phyloP scores from a whole-genome alignment of 2,888 invertebrate species.

The Cosmia trapezina region DNA sequence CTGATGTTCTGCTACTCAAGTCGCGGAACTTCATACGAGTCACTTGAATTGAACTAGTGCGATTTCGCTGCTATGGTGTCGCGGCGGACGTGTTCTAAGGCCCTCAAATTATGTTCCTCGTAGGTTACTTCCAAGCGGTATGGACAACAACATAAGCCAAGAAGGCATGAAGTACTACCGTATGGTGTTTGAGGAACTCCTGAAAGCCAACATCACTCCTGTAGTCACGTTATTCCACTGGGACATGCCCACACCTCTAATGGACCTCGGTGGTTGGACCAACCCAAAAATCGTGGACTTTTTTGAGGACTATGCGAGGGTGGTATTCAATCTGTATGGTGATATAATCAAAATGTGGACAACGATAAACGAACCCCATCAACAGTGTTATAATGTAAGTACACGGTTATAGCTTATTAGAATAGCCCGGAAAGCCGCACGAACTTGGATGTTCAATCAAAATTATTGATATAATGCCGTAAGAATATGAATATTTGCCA shows the following conservation, averaged over 20 bases:
- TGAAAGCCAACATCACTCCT: constrained; percentile 92
- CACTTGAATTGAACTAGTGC: too few species aligned
- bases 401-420: neutral
- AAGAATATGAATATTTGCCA: neutral
- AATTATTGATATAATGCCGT: neutral
- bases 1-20: too few species aligned
- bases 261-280: constrained; percentile 89
- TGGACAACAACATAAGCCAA: constrained; percentile 91
- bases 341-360: constrained; percentile 93
- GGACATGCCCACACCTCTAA: constrained; percentile 89
- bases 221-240: constrained; percentile 92
- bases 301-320: constrained; percentile 89
- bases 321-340: constrained; percentile 91
- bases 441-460: neutral
- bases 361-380: constrained; percentile 94
- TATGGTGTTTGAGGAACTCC: constrained; percentile 92
- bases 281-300: constrained; percentile 88
- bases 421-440: neutral
- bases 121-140: constrained; percentile 93
- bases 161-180: constrained; percentile 94
- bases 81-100: too few species aligned
- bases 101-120: neutral
- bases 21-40: too few species aligned
- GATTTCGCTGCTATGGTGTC: too few species aligned
- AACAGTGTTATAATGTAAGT: constrained; percentile 86